These are phyloP conservation scores for Xenopus laevis DNA, from an alignment of 2,113 vertebrate genomes.

Conservation along the genomic window DNA sequence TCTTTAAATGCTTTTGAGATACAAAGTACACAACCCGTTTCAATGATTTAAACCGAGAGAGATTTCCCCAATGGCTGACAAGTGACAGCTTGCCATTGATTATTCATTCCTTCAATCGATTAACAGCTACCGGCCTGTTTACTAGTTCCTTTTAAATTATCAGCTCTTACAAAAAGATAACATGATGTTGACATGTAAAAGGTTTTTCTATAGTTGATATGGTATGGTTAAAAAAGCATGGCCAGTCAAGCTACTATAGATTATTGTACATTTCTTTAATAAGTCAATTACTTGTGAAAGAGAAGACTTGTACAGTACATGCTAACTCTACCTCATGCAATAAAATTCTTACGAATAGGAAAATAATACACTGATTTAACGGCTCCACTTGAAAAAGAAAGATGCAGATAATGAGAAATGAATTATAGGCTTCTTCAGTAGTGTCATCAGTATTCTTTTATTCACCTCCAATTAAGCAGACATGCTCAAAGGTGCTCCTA, in stretches of 20 bases:
- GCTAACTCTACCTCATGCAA: not conserved
- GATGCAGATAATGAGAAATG: not conserved
- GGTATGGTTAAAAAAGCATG: no score
- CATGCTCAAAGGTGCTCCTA: constrained; percentile 31
- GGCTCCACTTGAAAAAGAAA: not conserved
- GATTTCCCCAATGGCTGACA: constrained; percentile 64
- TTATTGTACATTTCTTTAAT: no score
- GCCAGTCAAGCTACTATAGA: no score
- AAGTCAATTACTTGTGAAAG: no score
- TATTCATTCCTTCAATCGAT: constrained; percentile 67
- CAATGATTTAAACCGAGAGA: constrained; percentile 61
- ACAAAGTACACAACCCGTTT: constrained; percentile 55
- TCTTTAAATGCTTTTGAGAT: constrained; percentile 59
- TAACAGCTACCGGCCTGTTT: constrained; percentile 59
- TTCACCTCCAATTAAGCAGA: constrained; percentile 32
- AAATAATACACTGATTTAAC: constrained; percentile 27
- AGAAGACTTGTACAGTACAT: no score
- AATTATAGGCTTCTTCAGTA: constrained; percentile 36
- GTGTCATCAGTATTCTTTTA: constrained; percentile 40
- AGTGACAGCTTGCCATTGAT: constrained; percentile 58
- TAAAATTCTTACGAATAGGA: constrained; percentile 25
- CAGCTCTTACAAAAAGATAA: no score
- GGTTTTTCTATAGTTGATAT: no score
- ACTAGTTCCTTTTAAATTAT: constrained; percentile 56
- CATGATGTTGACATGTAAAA: no score